A percentile compares a stretch with the other conserved stretches of the same genome.
These are phyloP conservation scores for Tachuris rubrigastra DNA, from an alignment of 2,113 vertebrate species.

Conservation along the genomic window DNA sequence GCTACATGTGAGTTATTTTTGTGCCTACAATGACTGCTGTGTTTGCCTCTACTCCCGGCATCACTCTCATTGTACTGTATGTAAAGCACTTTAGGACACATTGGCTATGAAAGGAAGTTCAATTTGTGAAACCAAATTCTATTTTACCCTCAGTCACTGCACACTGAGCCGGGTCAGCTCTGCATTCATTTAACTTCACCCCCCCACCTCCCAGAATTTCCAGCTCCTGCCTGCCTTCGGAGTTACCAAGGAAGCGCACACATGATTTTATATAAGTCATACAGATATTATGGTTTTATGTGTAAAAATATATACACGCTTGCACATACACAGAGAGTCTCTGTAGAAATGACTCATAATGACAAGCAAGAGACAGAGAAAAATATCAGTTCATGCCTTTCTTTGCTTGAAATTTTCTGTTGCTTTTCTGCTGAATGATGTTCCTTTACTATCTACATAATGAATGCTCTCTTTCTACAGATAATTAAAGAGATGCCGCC, in stretches of 20 bases:
- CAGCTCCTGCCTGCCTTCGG: neutral
- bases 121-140: constrained; percentile 63
- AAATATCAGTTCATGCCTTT: neutral
- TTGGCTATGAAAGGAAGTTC: constrained; percentile 50
- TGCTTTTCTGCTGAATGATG: constrained; percentile 38
- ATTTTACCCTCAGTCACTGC: constrained; percentile 29
- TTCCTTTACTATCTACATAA: constrained; percentile 48
- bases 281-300: neutral
- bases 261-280: constrained; percentile 14
- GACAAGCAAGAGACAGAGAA: neutral
- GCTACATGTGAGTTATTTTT: constrained; percentile 53
- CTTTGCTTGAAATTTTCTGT: constrained; percentile 20
- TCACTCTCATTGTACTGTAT: constrained; percentile 54
- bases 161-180: constrained; percentile 19
- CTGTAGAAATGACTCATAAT: constrained; percentile 30
- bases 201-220: neutral
- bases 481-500: constrained; percentile 59
- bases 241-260: neutral
- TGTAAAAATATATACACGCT: neutral
- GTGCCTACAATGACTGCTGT: constrained; percentile 48
- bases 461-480: constrained; percentile 45
- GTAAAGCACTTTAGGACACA: constrained; percentile 62
- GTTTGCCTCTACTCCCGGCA: constrained; percentile 4
- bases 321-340: neutral
- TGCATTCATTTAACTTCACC: neutral